Evolutionary conservation across 2,113 vertebrate species (phyloP), one percentile per base, ranked within the genome.

Genomic region (Cacatua alba): DNA sequence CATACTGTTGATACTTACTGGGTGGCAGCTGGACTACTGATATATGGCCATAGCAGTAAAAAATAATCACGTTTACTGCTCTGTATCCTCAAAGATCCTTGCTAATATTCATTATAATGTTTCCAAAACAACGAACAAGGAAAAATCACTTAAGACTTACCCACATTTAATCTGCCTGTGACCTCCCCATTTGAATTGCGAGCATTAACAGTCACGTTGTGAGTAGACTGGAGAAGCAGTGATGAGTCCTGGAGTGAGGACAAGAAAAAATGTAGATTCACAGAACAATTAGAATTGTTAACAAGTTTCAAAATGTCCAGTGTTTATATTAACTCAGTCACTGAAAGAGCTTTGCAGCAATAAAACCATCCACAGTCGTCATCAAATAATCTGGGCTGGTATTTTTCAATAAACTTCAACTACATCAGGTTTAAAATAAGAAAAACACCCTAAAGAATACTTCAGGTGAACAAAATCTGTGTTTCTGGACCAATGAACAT

Each of bases 121-220:
- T 75, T 79, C 24, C 44, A 69, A 85, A 92, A 43, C 12, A 82
- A 26, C 16, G 18, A 83, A n/a, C 13, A 80, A 87, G 25, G 52
- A 75, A 92, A 65, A 77, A 77, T 29, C 31, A 53, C 20, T 65
- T 41, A 46, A 49, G 23, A 98, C 99, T 98, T 98, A 99, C 99
- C 99, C 95, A 99, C 98, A 95, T 97, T 99, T 81, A 99, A 95
- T 95, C 99, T 98, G 90, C 99, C 99, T 8, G 98, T 99, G 93
- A 99, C 98, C n/a, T 99, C 97, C 10, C 99, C 99, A 6, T 99
- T 98, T 13, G 97, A 97, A 94, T 99, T 98, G 17, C 98, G 99
- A 70, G 99, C 99, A 49, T 98, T 99, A 39, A 99, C 97, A 17
- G 98, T 99, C 88, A 99, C 98, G 19, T 99, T 99, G 92, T 99